Conservation (phyloP, 1,140 invertebrate genomes). For the Hyles euphorbiae region DNA sequence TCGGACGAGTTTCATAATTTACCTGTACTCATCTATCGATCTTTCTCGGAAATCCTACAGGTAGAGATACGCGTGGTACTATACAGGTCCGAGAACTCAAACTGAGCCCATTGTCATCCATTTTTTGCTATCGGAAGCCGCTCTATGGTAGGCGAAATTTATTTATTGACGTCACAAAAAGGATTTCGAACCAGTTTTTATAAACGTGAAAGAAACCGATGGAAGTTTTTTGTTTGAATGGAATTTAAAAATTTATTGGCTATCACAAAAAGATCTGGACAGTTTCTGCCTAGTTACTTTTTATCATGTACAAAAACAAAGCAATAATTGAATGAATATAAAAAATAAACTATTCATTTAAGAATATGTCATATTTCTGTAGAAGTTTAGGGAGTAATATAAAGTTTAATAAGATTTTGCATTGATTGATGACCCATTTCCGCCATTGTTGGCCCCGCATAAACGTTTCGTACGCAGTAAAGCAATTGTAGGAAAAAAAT, state of each 20-base stretch:
- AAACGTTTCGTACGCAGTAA: no score
- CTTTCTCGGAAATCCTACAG: constrained; percentile 15
- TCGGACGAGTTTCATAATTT: constrained; percentile 1
- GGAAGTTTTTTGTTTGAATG: constrained; percentile 19
- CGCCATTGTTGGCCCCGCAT: no score
- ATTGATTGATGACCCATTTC: no score
- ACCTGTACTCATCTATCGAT: constrained; percentile 5
- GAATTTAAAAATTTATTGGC: constrained; percentile 19
- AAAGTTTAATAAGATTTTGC: no score
- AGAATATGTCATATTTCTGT: no score
- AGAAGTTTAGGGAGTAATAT: no score
- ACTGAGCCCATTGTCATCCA: constrained; percentile 22
- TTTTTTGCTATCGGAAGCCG: constrained; percentile 37
- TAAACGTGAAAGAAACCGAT: constrained; percentile 34
- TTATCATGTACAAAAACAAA: no score
- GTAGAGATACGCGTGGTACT: background rate
- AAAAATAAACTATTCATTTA: no score
- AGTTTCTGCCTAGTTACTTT: no score
- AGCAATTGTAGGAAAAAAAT: no score
- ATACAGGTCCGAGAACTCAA: background rate
- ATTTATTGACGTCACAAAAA: constrained; percentile 45
- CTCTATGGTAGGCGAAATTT: constrained; percentile 27
- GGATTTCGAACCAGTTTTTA: constrained; percentile 47
- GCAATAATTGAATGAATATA: no score
- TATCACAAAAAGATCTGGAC: constrained; percentile 10